Percentiles rank a stretch among this genome's conserved stretches.
These are phyloP conservation scores for Euphonia xanthogaster DNA, from an alignment of 2,797 vertebrate species.

Conservation along the genomic window DNA sequence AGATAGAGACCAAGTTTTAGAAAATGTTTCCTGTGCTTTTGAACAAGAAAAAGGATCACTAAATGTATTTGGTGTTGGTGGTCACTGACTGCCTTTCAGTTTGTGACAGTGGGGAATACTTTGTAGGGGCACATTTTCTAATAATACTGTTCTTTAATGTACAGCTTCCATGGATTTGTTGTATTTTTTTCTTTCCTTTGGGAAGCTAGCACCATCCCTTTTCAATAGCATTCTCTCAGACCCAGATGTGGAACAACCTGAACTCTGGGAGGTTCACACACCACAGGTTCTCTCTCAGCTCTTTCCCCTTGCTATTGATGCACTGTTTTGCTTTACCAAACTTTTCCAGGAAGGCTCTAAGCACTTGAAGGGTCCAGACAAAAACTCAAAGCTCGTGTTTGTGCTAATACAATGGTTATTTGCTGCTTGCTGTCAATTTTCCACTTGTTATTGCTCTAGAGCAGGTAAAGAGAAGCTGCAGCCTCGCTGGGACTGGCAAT, in stretches of 20 bases:
- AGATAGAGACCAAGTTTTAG: not conserved
- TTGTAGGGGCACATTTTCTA: not conserved
- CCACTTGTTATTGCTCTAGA: not conserved
- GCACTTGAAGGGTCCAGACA: not conserved
- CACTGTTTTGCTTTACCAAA: not conserved
- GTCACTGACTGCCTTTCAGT: not conserved
- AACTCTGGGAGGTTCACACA: not conserved
- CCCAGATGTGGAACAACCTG: not conserved
- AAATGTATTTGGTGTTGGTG: not conserved
- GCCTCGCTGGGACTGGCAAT: not conserved
- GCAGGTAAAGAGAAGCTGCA: not conserved
- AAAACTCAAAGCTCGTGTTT: not conserved
- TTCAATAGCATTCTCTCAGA: not conserved
- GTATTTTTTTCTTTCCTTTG: not conserved
- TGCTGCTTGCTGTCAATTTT: not conserved
- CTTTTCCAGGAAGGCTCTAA: not conserved
- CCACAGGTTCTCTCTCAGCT: not conserved
- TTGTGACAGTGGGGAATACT: not conserved
- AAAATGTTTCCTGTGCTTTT: not conserved
- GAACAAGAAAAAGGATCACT: not conserved
- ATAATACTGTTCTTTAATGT: not conserved
- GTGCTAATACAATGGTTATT: not conserved
- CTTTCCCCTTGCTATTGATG: not conserved
- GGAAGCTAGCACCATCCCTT: not conserved
- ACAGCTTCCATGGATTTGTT: not conserved